Percentiles rank a stretch among this genome's conserved stretches.
These are phyloP conservation scores for Temnothorax longispinosus DNA, from an alignment of 1,140 invertebrate species.

Conservation along the genomic window DNA sequence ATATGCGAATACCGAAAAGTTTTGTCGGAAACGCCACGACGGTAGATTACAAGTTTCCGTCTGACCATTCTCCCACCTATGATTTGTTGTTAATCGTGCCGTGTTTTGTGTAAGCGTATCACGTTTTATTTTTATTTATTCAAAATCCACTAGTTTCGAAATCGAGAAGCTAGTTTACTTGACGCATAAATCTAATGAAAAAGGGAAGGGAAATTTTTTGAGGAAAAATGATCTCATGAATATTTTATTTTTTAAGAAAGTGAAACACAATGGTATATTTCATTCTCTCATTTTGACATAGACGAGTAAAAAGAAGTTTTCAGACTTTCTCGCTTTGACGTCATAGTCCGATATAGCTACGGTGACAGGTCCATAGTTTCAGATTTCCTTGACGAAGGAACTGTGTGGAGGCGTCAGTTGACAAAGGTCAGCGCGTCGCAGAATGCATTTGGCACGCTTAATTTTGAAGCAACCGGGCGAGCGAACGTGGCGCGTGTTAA, in stretches of 20 bases:
- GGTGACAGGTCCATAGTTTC: background rate
- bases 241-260: too few relatives aligned
- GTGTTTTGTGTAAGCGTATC: background rate
- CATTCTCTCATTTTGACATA: background rate
- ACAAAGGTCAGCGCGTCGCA: conserved; percentile 35
- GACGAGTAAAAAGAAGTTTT: background rate
- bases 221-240: too few relatives aligned
- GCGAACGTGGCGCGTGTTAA: conserved; percentile 19
- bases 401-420: background rate
- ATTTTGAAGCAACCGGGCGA: conserved; percentile 23
- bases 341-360: background rate
- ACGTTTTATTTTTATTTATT: background rate
- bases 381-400: background rate
- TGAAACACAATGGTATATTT: background rate
- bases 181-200: background rate
- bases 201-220: background rate
- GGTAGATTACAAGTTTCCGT: conserved; percentile 44
- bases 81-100: conserved; percentile 35
- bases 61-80: conserved; percentile 18
- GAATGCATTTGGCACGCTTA: conserved; percentile 34
- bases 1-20: conserved; percentile 53
- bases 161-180: background rate
- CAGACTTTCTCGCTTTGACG: background rate
- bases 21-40: background rate
- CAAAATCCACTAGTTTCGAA: background rate